These are phyloP conservation scores for Oncorhynchus clarkii DNA, from an alignment of 2,113 vertebrate genomes.

Conservation along the genomic window DNA sequence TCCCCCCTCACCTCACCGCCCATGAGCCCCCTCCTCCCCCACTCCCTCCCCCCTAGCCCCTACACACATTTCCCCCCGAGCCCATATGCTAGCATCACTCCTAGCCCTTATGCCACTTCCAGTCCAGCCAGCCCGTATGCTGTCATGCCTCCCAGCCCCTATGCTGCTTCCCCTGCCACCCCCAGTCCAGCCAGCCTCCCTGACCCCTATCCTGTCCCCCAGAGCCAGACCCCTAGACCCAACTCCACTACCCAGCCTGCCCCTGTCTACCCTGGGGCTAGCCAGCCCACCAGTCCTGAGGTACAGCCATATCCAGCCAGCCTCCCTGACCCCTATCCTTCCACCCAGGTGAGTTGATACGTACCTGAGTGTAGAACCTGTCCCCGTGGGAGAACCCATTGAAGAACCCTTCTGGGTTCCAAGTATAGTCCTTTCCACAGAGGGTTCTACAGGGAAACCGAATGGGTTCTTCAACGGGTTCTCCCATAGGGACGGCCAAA, in stretches of 20 bases:
- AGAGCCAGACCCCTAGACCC: not conserved
- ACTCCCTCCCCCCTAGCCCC: slow-evolving; percentile 55
- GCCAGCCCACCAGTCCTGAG: slow-evolving; percentile 7
- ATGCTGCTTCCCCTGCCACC: slow-evolving; percentile 18
- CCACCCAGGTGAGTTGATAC: slow-evolving; percentile 55
- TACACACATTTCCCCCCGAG: slow-evolving; percentile 24
- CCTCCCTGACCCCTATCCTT: not conserved
- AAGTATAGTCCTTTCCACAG: too few relatives aligned
- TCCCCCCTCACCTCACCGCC: slow-evolving; percentile 60
- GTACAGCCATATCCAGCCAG: slow-evolving; percentile 8
- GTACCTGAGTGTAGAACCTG: not conserved
- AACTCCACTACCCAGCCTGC: not conserved
- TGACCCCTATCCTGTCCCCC: slow-evolving; percentile 25
- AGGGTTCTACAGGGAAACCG: too few relatives aligned
- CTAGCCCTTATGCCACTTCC: not conserved
- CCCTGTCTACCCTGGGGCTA: not conserved
- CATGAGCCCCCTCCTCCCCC: slow-evolving; percentile 54
- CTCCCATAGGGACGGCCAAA: too few relatives aligned
- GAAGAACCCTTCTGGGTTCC: too few relatives aligned
- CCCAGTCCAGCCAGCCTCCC: slow-evolving; percentile 3
- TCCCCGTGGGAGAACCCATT: not conserved
- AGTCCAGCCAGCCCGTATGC: not conserved
- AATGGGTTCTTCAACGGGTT: too few relatives aligned
- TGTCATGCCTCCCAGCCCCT: slow-evolving; percentile 35
- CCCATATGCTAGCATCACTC: not conserved